Evolutionary conservation across 2,113 vertebrate species (phyloP), one percentile per base, ranked within the genome.

Genomic region (Hippopotamus amphibius): DNA sequence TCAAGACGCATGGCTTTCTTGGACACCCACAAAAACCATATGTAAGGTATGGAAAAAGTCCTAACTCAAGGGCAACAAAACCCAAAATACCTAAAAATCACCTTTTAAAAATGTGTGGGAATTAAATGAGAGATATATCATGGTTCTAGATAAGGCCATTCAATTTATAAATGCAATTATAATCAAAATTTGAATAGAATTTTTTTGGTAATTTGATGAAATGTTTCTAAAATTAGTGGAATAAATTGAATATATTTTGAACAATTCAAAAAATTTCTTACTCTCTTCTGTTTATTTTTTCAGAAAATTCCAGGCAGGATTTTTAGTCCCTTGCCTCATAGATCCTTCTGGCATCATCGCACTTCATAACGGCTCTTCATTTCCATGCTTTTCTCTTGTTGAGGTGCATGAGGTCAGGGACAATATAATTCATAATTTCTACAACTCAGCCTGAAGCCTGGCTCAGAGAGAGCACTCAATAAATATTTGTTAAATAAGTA

Each of bases 401-500:
- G 17, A 50, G 26, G 21, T 68, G 3, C 24, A 28, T 68, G 9
- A 71, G 19, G 50, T 74, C 30, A 53, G 74, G 61, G 43, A 22
- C 15, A 77, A 30, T 19, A 48, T 55, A 57, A 14, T 28, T 72
- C 24, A n/a, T 76, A 16, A n/a, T 77, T 46, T 69, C 61, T 16
- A 59, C 46, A 22, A 87, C 37, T 6, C 46, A 79, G 66, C 15
- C 22, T 3, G 9, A 88, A 81, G 21, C 30, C 19, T 22, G 66
- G 63, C 61, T 76, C 50, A 65, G 50, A 63, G 76, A 5, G 22
- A 87, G 33, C 28, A 19, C 26, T 63, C 53, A 14, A 50, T 26
- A 66, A n/a, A 13, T 53, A 22, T 46, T 82, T 92, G 80, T 80
- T 74, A n/a, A 96, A 17, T 55, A 88, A 86, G 72, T 87, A 53